A percentile compares a stretch with the other conserved stretches of the same genome.
phyloP scores from a whole-genome alignment of 2,888 invertebrate species.

The Laspeyria flexula region DNA sequence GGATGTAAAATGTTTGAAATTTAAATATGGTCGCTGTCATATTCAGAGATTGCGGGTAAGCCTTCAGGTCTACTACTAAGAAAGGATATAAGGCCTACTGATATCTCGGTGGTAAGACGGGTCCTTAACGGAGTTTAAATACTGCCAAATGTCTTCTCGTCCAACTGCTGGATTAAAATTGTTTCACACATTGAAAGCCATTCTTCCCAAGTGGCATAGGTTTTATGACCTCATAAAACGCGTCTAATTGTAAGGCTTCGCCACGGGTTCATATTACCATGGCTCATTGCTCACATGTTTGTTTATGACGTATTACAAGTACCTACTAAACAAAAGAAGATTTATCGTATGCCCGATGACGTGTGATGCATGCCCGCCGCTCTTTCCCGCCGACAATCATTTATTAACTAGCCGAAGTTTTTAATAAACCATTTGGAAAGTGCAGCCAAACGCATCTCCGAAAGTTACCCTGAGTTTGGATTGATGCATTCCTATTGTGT shows the following conservation, averaged over 20 bases:
- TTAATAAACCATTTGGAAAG: conserved; percentile 49
- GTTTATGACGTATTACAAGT: conserved; percentile 56
- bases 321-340: conserved; percentile 73
- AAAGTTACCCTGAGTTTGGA: conserved; percentile 5
- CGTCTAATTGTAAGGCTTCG: background rate
- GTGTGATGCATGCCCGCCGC: conserved; percentile 56
- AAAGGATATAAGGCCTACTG: no score
- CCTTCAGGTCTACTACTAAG: no score
- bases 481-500: background rate
- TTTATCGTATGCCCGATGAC: conserved; percentile 70
- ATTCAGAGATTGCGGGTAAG: no score
- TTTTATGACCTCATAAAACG: no score
- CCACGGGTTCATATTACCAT: conserved; percentile 13
- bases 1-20: no score
- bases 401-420: conserved; percentile 58
- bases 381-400: conserved; percentile 63
- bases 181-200: no score
- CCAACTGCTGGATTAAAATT: no score
- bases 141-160: no score
- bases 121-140: no score
- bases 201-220: no score
- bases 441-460: conserved; percentile 35
- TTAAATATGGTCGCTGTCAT: no score
- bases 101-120: no score
- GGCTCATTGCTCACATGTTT: conserved; percentile 38